Conservation (phyloP, 2,113 vertebrate genomes). For the Scopus umbretta region DNA sequence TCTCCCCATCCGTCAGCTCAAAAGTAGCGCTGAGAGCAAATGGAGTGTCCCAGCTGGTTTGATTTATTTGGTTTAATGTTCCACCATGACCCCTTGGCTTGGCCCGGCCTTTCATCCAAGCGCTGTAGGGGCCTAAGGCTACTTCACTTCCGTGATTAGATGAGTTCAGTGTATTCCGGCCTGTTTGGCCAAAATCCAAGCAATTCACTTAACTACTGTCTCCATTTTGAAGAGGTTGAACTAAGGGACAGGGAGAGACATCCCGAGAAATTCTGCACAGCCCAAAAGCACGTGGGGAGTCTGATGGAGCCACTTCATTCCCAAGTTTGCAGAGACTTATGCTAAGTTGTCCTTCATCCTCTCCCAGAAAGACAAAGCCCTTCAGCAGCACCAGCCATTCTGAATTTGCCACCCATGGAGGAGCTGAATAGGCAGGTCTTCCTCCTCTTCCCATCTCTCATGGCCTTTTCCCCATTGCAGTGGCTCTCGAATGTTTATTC, state of each 20-base stretch:
- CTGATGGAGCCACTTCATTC: not conserved
- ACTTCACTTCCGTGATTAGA: not conserved
- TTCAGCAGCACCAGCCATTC: not conserved
- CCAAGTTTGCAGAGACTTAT: not conserved
- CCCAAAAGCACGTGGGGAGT: fast-evolving
- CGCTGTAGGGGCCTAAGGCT: not conserved
- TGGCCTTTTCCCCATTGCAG: not conserved
- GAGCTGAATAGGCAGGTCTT: not conserved
- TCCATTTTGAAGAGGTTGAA: not conserved
- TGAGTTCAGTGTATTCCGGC: not conserved
- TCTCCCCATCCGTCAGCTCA: not conserved
- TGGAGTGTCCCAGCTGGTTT: constrained; percentile 20
- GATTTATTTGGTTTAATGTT: constrained; percentile 41
- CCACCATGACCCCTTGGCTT: constrained; percentile 13
- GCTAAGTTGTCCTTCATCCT: not conserved
- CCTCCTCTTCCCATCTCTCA: not conserved
- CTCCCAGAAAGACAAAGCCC: constrained; percentile 1
- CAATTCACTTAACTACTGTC: not conserved
- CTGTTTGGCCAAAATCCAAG: constrained; percentile 34
- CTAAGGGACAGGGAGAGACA: not conserved
- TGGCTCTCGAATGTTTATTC: not conserved
- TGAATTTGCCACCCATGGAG: not conserved
- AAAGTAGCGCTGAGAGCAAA: not conserved
- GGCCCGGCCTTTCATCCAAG: constrained; percentile 41
- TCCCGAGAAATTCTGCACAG: not conserved